Base-by-base conservation (phyloP, 1,140 invertebrate genomes). In the Tribolium castaneum region DNA sequence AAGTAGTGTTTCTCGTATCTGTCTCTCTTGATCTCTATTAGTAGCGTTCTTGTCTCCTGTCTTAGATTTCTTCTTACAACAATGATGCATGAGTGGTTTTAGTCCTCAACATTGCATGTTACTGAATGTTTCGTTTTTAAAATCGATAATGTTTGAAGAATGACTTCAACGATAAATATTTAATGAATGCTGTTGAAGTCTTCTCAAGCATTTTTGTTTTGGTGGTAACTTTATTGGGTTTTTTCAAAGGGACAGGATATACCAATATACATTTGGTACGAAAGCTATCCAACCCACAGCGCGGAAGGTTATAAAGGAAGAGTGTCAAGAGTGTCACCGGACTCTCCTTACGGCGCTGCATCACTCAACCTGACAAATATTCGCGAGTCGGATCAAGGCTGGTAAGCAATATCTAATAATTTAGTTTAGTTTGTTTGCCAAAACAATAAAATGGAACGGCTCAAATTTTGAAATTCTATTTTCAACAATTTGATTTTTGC, bases 191-290 rank as follows among this genome's bases (percentile, higher is more conserved):
- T 59, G 54, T 25, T 66, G 59, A 30, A 66, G 59, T 66, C 30
- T 66, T 66, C 14, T 66, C 59, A 35, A 66, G 30, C 59, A 66
- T 30, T 66, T n/a, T 2, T 34, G 3, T 6, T 59, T n/a, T 66
- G 16, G 34, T 35, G 12, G 6, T 35, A 22, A 66, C 59, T 66
- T 35, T 13, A 66, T 35, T 66, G 34, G 78, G 77, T 81, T 78
- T 83, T 85, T 83, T 84, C 87, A 86, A 91, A 96, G 95, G 95
- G 94, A 87, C 92, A 94, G 90, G 95, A 97, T 89, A 94, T 97
- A 88, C 96, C 96, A 80, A 97, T 98, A 87, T 98, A 97, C 90
- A 98, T 98, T 88, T 98, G 96, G 96, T 98, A 98, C 91, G 96
- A 97, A 88, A 96, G 95, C 86, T 98, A 98, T 88, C 96, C 96